Evolutionary conservation across 2,888 invertebrate species (phyloP).

Genomic region (Cyclophora albipunctata): DNA sequence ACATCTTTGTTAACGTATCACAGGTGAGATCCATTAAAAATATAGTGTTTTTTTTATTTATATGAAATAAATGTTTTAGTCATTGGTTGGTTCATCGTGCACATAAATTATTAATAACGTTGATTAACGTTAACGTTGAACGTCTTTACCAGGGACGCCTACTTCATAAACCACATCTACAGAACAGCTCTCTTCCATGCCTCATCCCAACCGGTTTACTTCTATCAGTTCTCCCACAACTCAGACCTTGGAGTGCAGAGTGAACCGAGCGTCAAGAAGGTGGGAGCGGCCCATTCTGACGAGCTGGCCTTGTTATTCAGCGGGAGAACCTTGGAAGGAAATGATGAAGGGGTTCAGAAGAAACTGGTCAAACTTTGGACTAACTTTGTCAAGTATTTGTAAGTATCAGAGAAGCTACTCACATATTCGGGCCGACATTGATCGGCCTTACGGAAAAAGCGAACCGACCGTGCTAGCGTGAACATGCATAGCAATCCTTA

Average conservation of each 20-base stretch:
- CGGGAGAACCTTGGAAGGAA: constrained; percentile 31
- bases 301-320: constrained; percentile 56
- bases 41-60: neutral
- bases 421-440: too few relatives aligned
- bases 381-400: constrained; percentile 60
- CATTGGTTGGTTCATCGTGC: too few relatives aligned
- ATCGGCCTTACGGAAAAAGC: too few relatives aligned
- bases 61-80: too few relatives aligned
- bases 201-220: constrained; percentile 38
- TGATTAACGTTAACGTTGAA: too few relatives aligned
- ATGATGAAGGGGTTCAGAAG: constrained; percentile 42
- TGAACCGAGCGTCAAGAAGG: constrained; percentile 38
- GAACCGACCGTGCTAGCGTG: too few relatives aligned
- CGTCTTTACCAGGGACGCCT: constrained; percentile 44
- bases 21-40: constrained; percentile 32
- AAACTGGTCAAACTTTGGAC: constrained; percentile 49
- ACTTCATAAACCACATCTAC: constrained; percentile 53
- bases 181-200: constrained; percentile 47
- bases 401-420: constrained; percentile 21
- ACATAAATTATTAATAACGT: too few relatives aligned
- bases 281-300: constrained; percentile 60
- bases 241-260: constrained; percentile 36
- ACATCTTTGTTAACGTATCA: constrained; percentile 42
- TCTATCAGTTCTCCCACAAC: constrained; percentile 53
- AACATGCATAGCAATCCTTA: too few relatives aligned